Conservation (phyloP, 2,113 vertebrate genomes). For the Diglossa brunneiventris region DNA sequence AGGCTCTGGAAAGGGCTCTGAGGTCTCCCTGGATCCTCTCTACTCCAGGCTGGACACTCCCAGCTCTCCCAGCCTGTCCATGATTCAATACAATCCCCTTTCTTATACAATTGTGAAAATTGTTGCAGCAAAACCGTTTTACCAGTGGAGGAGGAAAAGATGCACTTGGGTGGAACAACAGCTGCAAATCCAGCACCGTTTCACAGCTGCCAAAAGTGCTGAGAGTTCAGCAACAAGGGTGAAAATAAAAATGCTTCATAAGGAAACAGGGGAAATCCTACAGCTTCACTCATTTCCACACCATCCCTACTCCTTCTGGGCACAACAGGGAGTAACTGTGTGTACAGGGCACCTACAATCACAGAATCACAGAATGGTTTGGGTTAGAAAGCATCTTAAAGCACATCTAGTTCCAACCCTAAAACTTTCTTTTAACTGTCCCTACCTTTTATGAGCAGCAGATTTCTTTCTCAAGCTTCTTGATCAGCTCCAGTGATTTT, state of each 20-base stretch:
- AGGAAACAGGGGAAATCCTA: not conserved
- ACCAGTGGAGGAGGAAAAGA: not conserved
- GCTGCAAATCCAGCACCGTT: not conserved
- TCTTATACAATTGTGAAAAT: not conserved
- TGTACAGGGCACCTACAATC: not conserved
- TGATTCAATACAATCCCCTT: not conserved
- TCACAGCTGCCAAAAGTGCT: not conserved
- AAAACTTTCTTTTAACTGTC: not conserved
- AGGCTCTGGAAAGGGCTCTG: rapidly evolving
- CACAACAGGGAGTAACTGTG: not conserved
- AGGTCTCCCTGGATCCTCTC: not conserved
- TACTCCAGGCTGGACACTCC: not conserved
- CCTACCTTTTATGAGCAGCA: not conserved
- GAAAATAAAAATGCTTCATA: not conserved
- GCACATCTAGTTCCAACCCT: not conserved
- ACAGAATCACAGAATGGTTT: not conserved
- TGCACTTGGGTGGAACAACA: not conserved
- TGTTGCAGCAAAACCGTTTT: not conserved
- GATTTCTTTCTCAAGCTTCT: not conserved
- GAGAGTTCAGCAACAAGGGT: not conserved
- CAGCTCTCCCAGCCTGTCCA: not conserved
- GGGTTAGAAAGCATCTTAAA: not conserved
- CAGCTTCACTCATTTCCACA: not conserved
- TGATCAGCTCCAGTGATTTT: not conserved
- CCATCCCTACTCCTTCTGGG: not conserved